phyloP scores from a whole-genome alignment of 2,797 vertebrate species.

The Aplochiton taeniatus region DNA sequence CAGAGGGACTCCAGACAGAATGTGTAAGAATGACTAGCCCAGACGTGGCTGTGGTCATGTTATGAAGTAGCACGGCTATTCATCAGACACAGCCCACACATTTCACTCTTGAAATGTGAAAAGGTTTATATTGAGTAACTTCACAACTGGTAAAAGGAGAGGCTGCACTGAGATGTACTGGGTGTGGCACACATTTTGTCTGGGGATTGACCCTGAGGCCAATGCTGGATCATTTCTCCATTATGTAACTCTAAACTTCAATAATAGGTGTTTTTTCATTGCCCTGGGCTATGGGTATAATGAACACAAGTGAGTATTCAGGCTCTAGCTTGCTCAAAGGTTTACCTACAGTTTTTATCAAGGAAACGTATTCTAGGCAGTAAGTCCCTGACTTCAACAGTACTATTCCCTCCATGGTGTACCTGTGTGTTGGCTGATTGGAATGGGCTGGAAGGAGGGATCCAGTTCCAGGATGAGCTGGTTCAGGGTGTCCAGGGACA shows the following conservation, averaged over 20 bases:
- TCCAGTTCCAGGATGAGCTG: constrained; percentile 89
- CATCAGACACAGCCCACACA: too few relatives aligned
- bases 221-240: too few relatives aligned
- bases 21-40: constrained; percentile 29
- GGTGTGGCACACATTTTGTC: constrained; percentile 40
- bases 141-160: neutral
- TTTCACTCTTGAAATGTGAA: neutral
- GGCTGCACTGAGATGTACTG: constrained; percentile 21
- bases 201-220: constrained; percentile 13
- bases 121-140: neutral
- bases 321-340: neutral
- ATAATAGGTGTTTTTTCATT: constrained; percentile 31
- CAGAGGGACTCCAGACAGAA: constrained; percentile 20
- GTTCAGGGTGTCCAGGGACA: constrained; percentile 85
- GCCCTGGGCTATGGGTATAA: constrained; percentile 24
- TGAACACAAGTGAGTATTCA: neutral
- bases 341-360: neutral
- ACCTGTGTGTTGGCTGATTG: constrained; percentile 55
- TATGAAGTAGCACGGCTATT: too few relatives aligned
- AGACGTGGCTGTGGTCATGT: constrained; percentile 6
- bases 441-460: constrained; percentile 83
- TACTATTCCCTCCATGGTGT: constrained; percentile 3
- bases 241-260: constrained; percentile 28
- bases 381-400: neutral
- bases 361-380: neutral